Conservation (phyloP, 2,797 vertebrate species). For the Sebastiscus tertius region DNA sequence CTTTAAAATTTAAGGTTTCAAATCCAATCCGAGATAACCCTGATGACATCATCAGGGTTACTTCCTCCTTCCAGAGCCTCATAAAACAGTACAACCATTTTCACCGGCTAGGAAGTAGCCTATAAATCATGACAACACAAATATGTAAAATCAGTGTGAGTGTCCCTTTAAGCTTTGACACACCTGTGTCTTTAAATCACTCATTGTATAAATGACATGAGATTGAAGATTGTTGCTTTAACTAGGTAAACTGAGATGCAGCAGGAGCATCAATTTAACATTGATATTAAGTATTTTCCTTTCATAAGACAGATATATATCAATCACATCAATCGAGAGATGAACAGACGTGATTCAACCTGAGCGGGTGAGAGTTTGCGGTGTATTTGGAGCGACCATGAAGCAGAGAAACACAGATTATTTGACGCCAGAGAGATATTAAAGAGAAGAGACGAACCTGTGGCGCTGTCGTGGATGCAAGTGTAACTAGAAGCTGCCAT, state of each 20-base stretch:
- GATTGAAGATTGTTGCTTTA: too few relatives aligned
- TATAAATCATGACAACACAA: background rate
- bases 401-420: background rate
- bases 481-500: constrained; percentile 67
- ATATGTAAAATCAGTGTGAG: background rate
- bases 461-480: constrained; percentile 52
- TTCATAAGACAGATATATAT: background rate
- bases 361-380: background rate
- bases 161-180: background rate
- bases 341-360: too few relatives aligned
- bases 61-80: background rate
- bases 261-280: background rate
- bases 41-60: background rate
- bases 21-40: too few relatives aligned
- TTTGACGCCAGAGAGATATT: background rate
- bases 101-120: background rate
- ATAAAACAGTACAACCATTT: background rate
- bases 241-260: background rate
- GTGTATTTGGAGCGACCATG: too few relatives aligned
- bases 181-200: background rate
- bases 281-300: background rate
- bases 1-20: too few relatives aligned
- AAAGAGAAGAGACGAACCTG: constrained; percentile 55
- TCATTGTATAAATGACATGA: background rate
- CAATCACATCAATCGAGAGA: background rate